Evolutionary conservation across 2,888 invertebrate species (phyloP).

Genomic region (Shargacucullia verbasci): DNA sequence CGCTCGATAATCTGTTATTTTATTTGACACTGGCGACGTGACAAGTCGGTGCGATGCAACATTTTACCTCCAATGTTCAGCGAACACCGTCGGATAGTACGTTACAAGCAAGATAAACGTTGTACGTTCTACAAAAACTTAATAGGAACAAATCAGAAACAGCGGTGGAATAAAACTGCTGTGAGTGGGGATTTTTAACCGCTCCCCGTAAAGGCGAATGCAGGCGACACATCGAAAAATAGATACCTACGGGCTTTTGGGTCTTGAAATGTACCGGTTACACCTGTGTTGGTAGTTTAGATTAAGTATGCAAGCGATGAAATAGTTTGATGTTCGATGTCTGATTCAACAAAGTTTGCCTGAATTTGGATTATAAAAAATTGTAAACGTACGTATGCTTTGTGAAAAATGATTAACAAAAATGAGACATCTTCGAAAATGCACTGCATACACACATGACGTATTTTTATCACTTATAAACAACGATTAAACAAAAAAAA

Average conservation of each 20-base stretch:
- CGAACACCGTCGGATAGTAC: constrained; percentile 7
- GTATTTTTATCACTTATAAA: too few relatives aligned
- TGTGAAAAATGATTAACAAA: too few relatives aligned
- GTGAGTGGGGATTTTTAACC: constrained; percentile 12
- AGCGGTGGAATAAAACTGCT: constrained; percentile 20
- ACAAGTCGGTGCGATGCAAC: constrained; percentile 58
- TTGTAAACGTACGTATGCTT: too few relatives aligned
- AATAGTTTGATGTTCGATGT: too few relatives aligned
- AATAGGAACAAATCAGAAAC: constrained; percentile 25
- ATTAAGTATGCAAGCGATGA: background rate
- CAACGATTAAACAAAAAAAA: too few relatives aligned
- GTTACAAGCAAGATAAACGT: constrained; percentile 15
- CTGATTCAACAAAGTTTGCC: too few relatives aligned
- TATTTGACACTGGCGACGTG: constrained; percentile 58
- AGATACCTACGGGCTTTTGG: constrained; percentile 8
- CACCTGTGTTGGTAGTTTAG: background rate
- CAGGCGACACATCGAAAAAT: constrained; percentile 12
- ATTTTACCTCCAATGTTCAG: constrained; percentile 61
- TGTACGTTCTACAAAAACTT: constrained; percentile 28
- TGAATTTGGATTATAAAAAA: too few relatives aligned
- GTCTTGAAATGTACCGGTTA: background rate
- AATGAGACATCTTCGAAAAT: too few relatives aligned
- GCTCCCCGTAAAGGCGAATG: constrained; percentile 8
- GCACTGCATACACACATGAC: too few relatives aligned
- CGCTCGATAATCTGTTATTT: constrained; percentile 78